phyloP scores from a whole-genome alignment of 2,797 vertebrate species.

The Amphiprion clarkii region DNA sequence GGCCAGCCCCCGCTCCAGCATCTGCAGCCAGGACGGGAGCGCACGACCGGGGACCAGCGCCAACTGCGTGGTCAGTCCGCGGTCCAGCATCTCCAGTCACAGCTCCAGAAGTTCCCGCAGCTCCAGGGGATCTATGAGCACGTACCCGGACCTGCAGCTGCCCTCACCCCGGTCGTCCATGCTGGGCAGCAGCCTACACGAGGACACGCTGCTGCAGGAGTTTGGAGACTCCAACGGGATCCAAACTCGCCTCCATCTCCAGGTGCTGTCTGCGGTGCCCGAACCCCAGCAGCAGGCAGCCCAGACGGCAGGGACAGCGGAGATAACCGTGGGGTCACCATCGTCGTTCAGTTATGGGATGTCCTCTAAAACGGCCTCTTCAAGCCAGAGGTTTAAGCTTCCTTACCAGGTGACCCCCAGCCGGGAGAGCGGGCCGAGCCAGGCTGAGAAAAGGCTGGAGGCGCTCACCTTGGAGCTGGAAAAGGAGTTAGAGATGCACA shows the following conservation, averaged over 20 bases:
- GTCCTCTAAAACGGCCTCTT: conserved; percentile 77
- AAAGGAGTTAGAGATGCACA: conserved; percentile 96
- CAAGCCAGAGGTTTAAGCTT: conserved; percentile 88
- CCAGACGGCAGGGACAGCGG: conserved; percentile 58
- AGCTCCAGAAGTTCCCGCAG: conserved; percentile 92
- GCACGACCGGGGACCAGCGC: conserved; percentile 73
- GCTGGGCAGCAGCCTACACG: conserved; percentile 84
- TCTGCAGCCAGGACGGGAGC: conserved; percentile 87
- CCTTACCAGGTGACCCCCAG: conserved; percentile 92
- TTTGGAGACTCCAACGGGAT: conserved; percentile 82
- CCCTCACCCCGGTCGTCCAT: conserved; percentile 91
- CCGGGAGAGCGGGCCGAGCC: conserved; percentile 92
- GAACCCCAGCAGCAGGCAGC: conserved; percentile 74
- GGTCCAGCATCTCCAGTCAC: conserved; percentile 97
- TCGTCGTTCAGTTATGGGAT: conserved; percentile 84
- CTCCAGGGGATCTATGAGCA: conserved; percentile 93
- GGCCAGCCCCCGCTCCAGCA: conserved; percentile 87
- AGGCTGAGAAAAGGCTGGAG: conserved; percentile 94
- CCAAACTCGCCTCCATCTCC: conserved; percentile 80
- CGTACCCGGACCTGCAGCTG: conserved; percentile 90
- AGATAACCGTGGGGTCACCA: conserved; percentile 69
- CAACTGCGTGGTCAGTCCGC: conserved; percentile 88
- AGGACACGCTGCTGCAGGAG: conserved; percentile 86
- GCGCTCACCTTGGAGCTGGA: conserved; percentile 96
- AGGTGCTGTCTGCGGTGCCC: conserved; percentile 81